Conservation (phyloP, 2,797 vertebrate species). For the Mormyrus hasselquistii region DNA sequence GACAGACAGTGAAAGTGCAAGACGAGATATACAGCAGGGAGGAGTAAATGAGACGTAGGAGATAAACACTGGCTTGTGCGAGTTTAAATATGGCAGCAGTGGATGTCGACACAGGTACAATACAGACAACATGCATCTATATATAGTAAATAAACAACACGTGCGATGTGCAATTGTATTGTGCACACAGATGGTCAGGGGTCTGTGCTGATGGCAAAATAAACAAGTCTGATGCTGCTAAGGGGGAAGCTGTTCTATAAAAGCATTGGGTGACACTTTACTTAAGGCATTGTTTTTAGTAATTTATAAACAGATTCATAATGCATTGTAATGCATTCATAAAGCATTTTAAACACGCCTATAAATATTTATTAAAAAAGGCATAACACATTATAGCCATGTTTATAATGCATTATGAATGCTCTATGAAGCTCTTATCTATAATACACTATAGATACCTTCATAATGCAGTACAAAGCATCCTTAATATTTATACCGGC, state of each 20-base stretch:
- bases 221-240: background rate
- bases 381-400: background rate
- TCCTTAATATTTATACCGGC: background rate
- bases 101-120: background rate
- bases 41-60: background rate
- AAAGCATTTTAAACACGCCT: background rate
- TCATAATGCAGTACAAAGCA: background rate
- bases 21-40: background rate
- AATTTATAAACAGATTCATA: background rate
- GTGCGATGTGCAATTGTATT: background rate
- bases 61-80: background rate
- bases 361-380: background rate
- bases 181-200: background rate
- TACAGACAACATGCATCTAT: background rate
- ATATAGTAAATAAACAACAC: background rate
- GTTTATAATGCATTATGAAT: background rate
- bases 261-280: background rate
- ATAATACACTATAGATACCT: background rate
- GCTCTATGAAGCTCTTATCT: background rate
- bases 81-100: background rate
- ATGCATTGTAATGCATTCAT: background rate
- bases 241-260: background rate
- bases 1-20: background rate
- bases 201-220: background rate
- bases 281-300: background rate